A percentile compares a stretch with the other conserved stretches of the same genome.
Conservation (phyloP, 2,113 vertebrate species). For the Gorsachius goisagi region DNA sequence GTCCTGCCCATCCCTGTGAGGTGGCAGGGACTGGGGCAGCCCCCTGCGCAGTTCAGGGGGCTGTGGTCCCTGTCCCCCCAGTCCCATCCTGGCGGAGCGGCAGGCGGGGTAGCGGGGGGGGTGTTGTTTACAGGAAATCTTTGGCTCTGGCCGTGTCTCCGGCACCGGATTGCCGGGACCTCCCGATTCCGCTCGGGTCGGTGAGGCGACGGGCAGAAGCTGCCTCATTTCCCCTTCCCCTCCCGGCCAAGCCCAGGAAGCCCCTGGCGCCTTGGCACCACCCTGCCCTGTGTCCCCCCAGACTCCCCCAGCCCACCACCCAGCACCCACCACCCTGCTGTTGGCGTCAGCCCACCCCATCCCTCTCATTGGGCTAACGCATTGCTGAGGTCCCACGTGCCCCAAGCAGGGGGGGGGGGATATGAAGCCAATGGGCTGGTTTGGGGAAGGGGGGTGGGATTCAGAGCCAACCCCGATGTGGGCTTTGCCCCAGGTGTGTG, state of each 20-base stretch:
- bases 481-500: not conserved
- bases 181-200: slow-evolving; percentile 29
- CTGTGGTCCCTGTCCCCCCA: not conserved
- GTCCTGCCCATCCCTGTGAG: fast-evolving
- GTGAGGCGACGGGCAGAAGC: not conserved
- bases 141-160: slow-evolving; percentile 4
- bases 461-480: not conserved
- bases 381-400: not conserved
- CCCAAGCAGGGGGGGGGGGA: not conserved
- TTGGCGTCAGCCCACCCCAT: not conserved
- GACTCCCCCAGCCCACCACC: not conserved
- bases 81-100: fast-evolving
- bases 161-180: slow-evolving; percentile 39
- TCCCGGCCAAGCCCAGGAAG: slow-evolving; percentile 19
- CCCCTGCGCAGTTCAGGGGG: not conserved
- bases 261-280: not conserved
- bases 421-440: not conserved
- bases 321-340: not conserved
- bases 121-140: slow-evolving; percentile 43
- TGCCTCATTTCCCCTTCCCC: slow-evolving; percentile 56
- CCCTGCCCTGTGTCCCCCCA: not conserved
- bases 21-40: fast-evolving
- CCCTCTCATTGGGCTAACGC: not conserved
- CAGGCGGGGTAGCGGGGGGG: not conserved
- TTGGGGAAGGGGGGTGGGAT: not conserved